Base-by-base conservation (phyloP, 1,140 invertebrate genomes). In the Temnothorax longispinosus region DNA sequence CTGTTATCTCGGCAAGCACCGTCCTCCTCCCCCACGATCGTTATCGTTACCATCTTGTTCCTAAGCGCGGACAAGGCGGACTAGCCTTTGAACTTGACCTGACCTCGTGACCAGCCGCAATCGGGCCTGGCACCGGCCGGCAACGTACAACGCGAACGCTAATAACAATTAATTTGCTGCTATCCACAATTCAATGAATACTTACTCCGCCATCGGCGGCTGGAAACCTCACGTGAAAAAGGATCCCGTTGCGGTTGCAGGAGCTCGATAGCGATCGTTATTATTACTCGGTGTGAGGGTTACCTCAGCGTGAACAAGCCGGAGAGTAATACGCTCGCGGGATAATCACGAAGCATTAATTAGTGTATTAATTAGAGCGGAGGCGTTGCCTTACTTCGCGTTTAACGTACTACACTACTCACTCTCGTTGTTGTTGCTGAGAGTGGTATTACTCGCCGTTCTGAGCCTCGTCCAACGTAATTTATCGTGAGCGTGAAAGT, bases 11-110 rank as follows among this genome's bases (percentile, higher is more conserved):
- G 69, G 67, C 64, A 60, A 74, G 71, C 54, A 60, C 38, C 54
- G 74, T 52, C 21, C 3, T 21, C 47, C 35, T 27, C 32, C 35
- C 13, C 13, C 7, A 56, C 60, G 88, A 82, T 90, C 77, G 88
- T 90, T 89, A 90, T 90, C 88, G 80, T 84, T 84, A 58, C 62
- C 56, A 72, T 87, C 76, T 82, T 71, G 84, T 87, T 86, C 60
- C 82, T 50, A 87, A 89, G 75, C 72, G 87, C 67, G 81, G 80
- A 84, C 54, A 75, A 75, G 80, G 67, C 80, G 67, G 80, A 47
- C 80, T 82, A 82, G 80, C 80, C 80, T 74, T 8, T 84, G 80
- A 84, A 74, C 80, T 13, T 50, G 80, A 84, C 80, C 54, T 60
- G 54, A 84, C 80, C 41, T 44, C 69, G 67, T 74, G 80, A 74